A percentile compares a stretch with the other conserved stretches of the same genome.
These are phyloP conservation scores for Andrena minutula DNA, from an alignment of 2,888 invertebrate genomes.

Conservation along the genomic window DNA sequence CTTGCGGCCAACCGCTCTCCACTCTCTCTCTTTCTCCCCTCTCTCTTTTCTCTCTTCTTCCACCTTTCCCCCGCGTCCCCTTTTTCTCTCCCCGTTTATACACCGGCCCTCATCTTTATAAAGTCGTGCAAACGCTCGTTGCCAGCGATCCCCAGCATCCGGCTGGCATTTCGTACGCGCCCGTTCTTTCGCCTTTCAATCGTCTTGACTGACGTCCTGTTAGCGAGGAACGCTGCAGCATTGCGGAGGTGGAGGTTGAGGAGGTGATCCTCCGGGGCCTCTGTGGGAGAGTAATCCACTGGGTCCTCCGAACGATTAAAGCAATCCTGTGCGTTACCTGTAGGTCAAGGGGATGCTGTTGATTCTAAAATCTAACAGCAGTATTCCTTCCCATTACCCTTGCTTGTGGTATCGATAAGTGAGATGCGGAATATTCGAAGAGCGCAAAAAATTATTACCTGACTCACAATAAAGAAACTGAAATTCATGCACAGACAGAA, in stretches of 20 bases:
- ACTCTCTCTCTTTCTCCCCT: not conserved
- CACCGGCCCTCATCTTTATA: slow-evolving; percentile 32
- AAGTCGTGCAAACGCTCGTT: slow-evolving; percentile 71
- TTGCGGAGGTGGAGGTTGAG: not conserved
- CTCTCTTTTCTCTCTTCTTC: slow-evolving; percentile 17
- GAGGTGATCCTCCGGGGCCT: slow-evolving; percentile 6
- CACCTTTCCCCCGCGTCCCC: slow-evolving; percentile 24
- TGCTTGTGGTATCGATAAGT: too few species aligned
- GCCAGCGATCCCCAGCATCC: slow-evolving; percentile 32
- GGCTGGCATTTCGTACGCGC: slow-evolving; percentile 9
- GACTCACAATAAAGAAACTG: too few species aligned
- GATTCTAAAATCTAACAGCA: too few species aligned
- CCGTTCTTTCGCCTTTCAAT: slow-evolving; percentile 7
- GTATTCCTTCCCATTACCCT: too few species aligned
- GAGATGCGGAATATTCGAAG: too few species aligned
- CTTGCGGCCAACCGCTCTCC: slow-evolving; percentile 66
- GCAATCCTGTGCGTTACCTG: too few species aligned
- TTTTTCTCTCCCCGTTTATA: slow-evolving; percentile 22
- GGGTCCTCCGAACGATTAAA: not conserved
- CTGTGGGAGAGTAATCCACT: not conserved
- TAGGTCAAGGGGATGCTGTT: too few species aligned
- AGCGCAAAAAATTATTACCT: too few species aligned
- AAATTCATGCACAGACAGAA: too few species aligned
- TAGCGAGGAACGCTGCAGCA: not conserved
- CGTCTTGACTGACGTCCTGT: slow-evolving; percentile 42